phyloP scores from a whole-genome alignment of 2,888 invertebrate species.

The Hypsopygia costalis region DNA sequence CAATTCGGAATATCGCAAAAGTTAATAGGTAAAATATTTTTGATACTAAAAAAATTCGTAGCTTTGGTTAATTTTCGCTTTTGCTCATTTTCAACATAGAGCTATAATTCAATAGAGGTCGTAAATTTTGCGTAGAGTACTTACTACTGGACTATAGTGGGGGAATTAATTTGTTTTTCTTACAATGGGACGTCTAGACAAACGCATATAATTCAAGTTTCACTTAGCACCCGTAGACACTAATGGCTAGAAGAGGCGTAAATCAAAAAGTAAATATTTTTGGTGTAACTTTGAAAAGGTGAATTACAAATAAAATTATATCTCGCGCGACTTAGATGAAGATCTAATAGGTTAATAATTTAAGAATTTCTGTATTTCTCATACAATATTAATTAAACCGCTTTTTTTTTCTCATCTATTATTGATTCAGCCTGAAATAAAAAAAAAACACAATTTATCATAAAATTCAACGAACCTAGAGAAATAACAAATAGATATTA shows the following conservation, averaged over 20 bases:
- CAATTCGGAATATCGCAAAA: slow-evolving; percentile 9
- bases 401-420: too few species aligned
- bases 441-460: too few species aligned
- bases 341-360: too few species aligned
- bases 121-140: slow-evolving; percentile 66
- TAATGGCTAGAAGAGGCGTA: slow-evolving; percentile 59
- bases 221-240: slow-evolving; percentile 66
- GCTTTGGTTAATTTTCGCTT: slow-evolving; percentile 41
- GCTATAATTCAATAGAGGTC: slow-evolving; percentile 65
- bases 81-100: slow-evolving; percentile 42
- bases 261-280: slow-evolving; percentile 31
- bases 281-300: too few species aligned
- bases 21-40: not conserved
- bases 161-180: slow-evolving; percentile 78
- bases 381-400: too few species aligned
- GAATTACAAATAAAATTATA: too few species aligned
- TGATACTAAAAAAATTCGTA: not conserved
- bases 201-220: slow-evolving; percentile 75
- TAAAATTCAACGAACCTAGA: too few species aligned
- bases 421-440: too few species aligned
- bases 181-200: slow-evolving; percentile 77
- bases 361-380: too few species aligned
- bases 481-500: too few species aligned
- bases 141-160: slow-evolving; percentile 61
- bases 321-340: too few species aligned